phyloP scores from a whole-genome alignment of 1,140 invertebrate species.

The Battus philenor region DNA sequence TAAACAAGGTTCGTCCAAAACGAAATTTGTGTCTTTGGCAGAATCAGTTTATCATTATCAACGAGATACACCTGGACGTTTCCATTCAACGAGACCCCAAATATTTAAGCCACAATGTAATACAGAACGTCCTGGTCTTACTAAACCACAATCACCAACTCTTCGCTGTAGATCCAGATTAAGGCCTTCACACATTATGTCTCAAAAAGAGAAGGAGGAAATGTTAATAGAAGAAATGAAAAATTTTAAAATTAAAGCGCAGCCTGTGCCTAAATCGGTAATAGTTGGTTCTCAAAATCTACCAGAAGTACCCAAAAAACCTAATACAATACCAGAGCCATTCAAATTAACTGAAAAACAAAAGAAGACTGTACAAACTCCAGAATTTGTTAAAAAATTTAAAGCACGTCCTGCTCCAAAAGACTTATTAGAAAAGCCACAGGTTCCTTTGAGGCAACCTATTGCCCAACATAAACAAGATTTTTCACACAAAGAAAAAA shows the following conservation, averaged over 20 bases:
- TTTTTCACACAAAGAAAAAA: slow-evolving; percentile 32
- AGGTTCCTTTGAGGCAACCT: slow-evolving; percentile 37
- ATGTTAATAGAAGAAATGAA: slow-evolving; percentile 58
- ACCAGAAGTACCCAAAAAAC: slow-evolving; percentile 53
- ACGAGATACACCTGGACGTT: slow-evolving; percentile 59
- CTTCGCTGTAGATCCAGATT: slow-evolving; percentile 52
- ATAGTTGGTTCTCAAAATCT: slow-evolving; percentile 45
- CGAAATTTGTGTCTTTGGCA: slow-evolving; percentile 65
- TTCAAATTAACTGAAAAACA: slow-evolving; percentile 61
- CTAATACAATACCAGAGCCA: slow-evolving; percentile 53
- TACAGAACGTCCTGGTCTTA: slow-evolving; percentile 32
- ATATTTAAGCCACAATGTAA: slow-evolving; percentile 31
- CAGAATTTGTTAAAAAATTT: slow-evolving; percentile 37
- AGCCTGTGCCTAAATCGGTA: slow-evolving; percentile 60
- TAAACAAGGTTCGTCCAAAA: slow-evolving; percentile 43
- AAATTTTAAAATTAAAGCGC: slow-evolving; percentile 62
- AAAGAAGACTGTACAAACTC: slow-evolving; percentile 36
- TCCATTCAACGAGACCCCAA: slow-evolving; percentile 43
- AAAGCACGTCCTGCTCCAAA: slow-evolving; percentile 64
- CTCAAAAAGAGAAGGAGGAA: slow-evolving; percentile 63
- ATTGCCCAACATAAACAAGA: slow-evolving; percentile 38
- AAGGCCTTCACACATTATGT: slow-evolving; percentile 45
- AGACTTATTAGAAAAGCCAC: slow-evolving; percentile 59
- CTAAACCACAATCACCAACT: slow-evolving; percentile 57
- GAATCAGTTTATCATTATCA: slow-evolving; percentile 66